Conservation (phyloP, 2,113 vertebrate genomes). For the Bufo bufo region DNA sequence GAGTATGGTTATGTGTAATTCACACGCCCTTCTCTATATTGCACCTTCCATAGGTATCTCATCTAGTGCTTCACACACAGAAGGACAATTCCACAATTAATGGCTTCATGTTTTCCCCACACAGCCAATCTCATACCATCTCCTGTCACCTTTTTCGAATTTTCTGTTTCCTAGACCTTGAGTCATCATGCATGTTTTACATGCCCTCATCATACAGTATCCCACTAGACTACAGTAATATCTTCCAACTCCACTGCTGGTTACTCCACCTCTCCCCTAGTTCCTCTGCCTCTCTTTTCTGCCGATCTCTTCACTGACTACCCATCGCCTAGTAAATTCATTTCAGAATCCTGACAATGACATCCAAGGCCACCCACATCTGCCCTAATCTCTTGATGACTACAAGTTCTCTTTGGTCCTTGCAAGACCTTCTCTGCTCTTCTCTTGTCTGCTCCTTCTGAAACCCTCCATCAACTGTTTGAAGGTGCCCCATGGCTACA, state of each 20-base stretch:
- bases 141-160: not conserved
- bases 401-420: not conserved
- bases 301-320: not conserved
- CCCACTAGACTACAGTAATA: not conserved
- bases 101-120: not conserved
- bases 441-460: not conserved
- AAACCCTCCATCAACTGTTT: too few relatives aligned
- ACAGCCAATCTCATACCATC: not conserved
- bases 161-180: not conserved
- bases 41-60: too few relatives aligned
- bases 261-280: not conserved
- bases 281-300: not conserved
- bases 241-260: not conserved
- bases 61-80: not conserved
- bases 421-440: not conserved
- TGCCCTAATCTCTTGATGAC: not conserved
- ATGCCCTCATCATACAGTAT: not conserved
- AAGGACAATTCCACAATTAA: not conserved
- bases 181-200: not conserved
- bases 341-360: not conserved
- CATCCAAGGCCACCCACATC: not conserved
- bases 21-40: not conserved
- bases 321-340: not conserved
- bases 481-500: too few relatives aligned
- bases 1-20: not conserved